Evolutionary conservation across 2,113 vertebrate genomes (phyloP).

Genomic region (Nannospalax galili): DNA sequence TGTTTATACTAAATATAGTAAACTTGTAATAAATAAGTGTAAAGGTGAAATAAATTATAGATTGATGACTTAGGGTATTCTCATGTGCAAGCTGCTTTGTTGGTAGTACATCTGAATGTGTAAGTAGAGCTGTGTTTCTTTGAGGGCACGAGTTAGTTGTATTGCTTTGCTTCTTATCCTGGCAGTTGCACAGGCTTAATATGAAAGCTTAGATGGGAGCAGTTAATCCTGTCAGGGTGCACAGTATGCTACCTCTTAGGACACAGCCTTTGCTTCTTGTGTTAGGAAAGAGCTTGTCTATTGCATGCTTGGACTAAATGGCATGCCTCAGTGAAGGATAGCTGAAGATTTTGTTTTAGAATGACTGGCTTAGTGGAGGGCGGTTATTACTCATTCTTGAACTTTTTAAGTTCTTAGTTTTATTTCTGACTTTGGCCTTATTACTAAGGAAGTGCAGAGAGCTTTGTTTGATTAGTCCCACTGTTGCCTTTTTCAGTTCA

Average conservation of each 20-base stretch:
- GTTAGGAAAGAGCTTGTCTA: background rate
- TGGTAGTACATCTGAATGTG: background rate
- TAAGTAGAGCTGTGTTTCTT: background rate
- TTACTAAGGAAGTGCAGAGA: background rate
- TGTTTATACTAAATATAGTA: too few species aligned
- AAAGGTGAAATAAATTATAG: background rate
- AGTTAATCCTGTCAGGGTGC: conserved; percentile 68
- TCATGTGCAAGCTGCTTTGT: background rate
- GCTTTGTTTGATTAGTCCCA: background rate
- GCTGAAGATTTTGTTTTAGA: background rate
- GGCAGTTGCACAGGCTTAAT: background rate
- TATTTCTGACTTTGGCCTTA: background rate
- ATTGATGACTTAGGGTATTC: background rate
- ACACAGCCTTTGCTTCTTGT: background rate
- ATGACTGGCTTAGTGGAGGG: background rate
- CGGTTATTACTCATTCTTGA: background rate
- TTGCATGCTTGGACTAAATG: background rate
- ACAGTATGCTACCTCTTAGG: background rate
- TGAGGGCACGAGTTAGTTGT: background rate
- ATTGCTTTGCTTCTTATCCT: conserved; percentile 42
- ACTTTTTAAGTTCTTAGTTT: background rate
- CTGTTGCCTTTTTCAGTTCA: background rate
- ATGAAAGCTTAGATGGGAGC: conserved; percentile 61
- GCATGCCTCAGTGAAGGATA: background rate
- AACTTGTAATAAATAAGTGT: background rate